Base-by-base conservation (phyloP, 2,888 invertebrate species). In the Oscheius myriophilus region DNA sequence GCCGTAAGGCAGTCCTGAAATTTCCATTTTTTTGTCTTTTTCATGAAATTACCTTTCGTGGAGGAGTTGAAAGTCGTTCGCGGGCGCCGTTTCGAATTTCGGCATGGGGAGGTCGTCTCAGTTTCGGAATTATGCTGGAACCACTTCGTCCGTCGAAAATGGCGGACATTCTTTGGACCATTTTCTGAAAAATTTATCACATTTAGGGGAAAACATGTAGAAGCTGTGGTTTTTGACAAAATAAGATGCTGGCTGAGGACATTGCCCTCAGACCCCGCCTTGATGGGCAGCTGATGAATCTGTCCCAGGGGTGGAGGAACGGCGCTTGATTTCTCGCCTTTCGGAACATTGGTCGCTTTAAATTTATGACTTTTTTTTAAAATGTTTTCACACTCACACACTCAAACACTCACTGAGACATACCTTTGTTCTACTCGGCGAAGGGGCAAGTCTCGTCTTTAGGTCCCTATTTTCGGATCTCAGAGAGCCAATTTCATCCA, bases 401-500 rank as follows among this genome's bases (percentile, higher is more conserved):
- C 18, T n/a, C 18, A 18, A 12, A 52, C 12, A 6, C 23, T 12
- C 52, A 52, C 26, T n/a, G 2, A 12, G 4, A 49, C 33, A 33
- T 33, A 46, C 67, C 54, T 54, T 67, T n/a, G 67, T 59, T 39
- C 67, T 39, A 21, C 61, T 67, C 6, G 67, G 59, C 4, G 59
- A 45, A 9, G 59, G 59, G 12, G 67, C 61, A 21, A 67, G 33
- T 25, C 83, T 74, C 6, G 81, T 79, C 58, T 84, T 82, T 52
- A 85, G 71, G 11, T 80, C 71, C 42, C 78, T 76, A 63, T 85
- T 85, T 63, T 85, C 80, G 41, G 73, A 79, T 33, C 84, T 80
- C 33, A 85, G 75, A 16, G 82, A 75, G 11, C 81, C 77, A 57
- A 85, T 86, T 63, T 85, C 85, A 53, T 80, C 80, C 25, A 86